A percentile compares a stretch with the other conserved stretches of the same genome.
Conservation (phyloP, 2,888 invertebrate genomes). For the Seira musarum region DNA sequence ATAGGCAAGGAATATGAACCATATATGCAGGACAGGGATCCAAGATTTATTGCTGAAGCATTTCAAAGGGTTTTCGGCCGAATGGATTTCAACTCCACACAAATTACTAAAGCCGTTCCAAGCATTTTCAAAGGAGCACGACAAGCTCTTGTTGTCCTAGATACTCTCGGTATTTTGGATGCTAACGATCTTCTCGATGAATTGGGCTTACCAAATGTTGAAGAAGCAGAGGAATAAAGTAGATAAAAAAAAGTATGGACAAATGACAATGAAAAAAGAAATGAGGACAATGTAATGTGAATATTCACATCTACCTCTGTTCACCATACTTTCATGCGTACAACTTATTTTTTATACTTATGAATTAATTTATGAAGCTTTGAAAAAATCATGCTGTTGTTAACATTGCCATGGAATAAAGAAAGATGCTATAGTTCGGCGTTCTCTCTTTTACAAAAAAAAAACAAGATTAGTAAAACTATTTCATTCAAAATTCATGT, state of each 20-base stretch:
- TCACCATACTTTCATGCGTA: background rate
- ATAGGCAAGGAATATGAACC: constrained; percentile 63
- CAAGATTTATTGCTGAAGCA: constrained; percentile 52
- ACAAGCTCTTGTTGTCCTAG: constrained; percentile 65
- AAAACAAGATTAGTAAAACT: too few species aligned
- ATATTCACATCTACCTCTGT: background rate
- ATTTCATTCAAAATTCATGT: too few species aligned
- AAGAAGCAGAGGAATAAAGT: background rate
- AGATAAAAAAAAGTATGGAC: background rate
- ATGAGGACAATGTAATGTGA: background rate
- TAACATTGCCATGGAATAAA: too few species aligned
- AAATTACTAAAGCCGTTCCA: constrained; percentile 66
- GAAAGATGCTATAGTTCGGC: too few species aligned
- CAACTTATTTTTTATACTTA: background rate
- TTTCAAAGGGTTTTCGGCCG: constrained; percentile 58
- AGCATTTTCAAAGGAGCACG: constrained; percentile 66
- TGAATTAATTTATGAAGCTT: background rate
- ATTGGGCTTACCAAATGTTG: constrained; percentile 16
- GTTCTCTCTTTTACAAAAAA: too few species aligned
- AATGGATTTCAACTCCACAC: constrained; percentile 64
- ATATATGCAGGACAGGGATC: constrained; percentile 52
- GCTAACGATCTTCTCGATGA: constrained; percentile 52
- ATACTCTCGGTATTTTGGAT: constrained; percentile 64
- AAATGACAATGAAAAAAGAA: background rate
- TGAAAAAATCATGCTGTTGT: too few species aligned